These are phyloP conservation scores for Apogon hyalosoma DNA, from an alignment of 2,797 vertebrate genomes.

Conservation along the genomic window DNA sequence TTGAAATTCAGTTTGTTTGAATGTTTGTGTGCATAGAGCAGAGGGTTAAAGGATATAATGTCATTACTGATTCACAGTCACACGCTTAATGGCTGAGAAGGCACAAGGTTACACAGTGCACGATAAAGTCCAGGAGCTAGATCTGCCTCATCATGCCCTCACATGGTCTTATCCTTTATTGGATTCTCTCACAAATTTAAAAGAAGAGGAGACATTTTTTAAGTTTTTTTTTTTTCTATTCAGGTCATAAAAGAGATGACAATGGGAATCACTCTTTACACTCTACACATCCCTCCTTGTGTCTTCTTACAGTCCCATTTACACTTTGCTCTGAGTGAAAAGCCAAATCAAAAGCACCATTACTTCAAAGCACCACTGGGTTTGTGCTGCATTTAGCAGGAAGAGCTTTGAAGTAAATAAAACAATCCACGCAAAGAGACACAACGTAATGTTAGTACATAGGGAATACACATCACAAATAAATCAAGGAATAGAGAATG, in stretches of 20 bases:
- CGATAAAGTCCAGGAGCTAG: slow-evolving; percentile 50
- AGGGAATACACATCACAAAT: slow-evolving; percentile 50
- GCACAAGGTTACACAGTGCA: slow-evolving; percentile 78
- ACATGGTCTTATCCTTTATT: slow-evolving; percentile 55
- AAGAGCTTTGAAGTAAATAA: slow-evolving; percentile 81
- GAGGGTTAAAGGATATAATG: slow-evolving; percentile 79
- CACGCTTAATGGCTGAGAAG: slow-evolving; percentile 81
- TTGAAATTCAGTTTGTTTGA: slow-evolving; percentile 70
- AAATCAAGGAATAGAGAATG: slow-evolving; percentile 59
- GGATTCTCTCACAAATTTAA: slow-evolving; percentile 67
- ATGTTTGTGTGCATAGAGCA: slow-evolving; percentile 65
- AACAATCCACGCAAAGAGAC: slow-evolving; percentile 66
- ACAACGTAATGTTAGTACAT: slow-evolving; percentile 42
- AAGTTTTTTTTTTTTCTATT: slow-evolving; percentile 47
- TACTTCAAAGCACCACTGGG: slow-evolving; percentile 77
- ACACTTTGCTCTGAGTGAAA: slow-evolving; percentile 68
- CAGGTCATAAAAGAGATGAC: slow-evolving; percentile 41
- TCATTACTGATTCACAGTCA: slow-evolving; percentile 85
- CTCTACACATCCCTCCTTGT: slow-evolving; percentile 74
- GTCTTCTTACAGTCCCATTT: slow-evolving; percentile 78
- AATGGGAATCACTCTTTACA: slow-evolving; percentile 58
- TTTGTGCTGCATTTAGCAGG: slow-evolving; percentile 64
- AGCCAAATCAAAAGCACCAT: slow-evolving; percentile 75
- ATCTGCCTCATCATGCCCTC: slow-evolving; percentile 57
- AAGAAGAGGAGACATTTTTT: slow-evolving; percentile 42